Evolutionary conservation across 1,140 invertebrate genomes (phyloP).

Genomic region (Heliconius hermathena): DNA sequence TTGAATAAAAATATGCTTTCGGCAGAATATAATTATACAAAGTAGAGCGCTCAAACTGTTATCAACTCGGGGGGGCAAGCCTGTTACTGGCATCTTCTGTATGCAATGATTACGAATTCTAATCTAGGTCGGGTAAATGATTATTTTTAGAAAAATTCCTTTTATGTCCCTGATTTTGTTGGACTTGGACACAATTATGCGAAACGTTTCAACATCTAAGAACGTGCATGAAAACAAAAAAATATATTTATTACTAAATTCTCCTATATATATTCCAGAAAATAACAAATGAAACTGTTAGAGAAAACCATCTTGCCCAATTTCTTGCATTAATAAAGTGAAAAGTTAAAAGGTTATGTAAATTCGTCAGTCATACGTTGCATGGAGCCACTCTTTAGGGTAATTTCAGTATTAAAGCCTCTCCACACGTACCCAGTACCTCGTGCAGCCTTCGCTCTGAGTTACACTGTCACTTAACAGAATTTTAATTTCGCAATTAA

Average conservation of each 20-base stretch:
- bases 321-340: background rate
- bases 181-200: too few relatives aligned
- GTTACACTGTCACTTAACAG: constrained; percentile 11
- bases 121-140: too few relatives aligned
- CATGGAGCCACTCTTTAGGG: constrained; percentile 7
- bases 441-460: constrained; percentile 11
- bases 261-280: background rate
- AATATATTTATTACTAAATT: too few relatives aligned
- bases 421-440: constrained; percentile 15
- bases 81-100: too few relatives aligned
- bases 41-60: too few relatives aligned
- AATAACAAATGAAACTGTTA: background rate
- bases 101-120: too few relatives aligned
- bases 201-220: too few relatives aligned
- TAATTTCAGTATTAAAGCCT: constrained; percentile 27
- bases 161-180: too few relatives aligned
- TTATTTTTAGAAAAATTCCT: too few relatives aligned
- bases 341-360: constrained; percentile 7
- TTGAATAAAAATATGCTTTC: too few relatives aligned
- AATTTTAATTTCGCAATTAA: constrained; percentile 18
- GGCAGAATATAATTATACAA: background rate
- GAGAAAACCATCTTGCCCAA: background rate
- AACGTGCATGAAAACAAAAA: too few relatives aligned
- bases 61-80: too few relatives aligned
- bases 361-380: background rate